Percentiles rank a stretch among this genome's conserved stretches.
phyloP scores from a whole-genome alignment of 30 jellyfish, hydroid and myxozoan species.

The Catostylus mosaicus region DNA sequence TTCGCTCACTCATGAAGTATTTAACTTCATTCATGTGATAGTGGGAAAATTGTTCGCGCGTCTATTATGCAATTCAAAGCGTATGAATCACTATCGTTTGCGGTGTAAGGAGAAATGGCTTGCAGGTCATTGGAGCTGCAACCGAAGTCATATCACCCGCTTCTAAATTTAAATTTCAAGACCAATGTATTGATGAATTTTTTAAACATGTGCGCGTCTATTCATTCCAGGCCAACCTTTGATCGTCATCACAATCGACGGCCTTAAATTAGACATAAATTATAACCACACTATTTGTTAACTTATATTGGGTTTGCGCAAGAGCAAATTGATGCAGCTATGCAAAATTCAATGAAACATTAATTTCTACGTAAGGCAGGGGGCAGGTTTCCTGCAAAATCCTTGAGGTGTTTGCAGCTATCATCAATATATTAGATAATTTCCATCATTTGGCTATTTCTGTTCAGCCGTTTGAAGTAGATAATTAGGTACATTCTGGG shows the following conservation, averaged over 20 bases:
- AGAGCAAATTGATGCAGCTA: neutral
- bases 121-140: neutral
- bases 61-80: conserved; percentile 11
- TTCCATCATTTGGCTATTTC: too few relatives aligned
- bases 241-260: neutral
- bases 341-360: neutral
- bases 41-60: conserved; percentile 47
- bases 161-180: conserved; percentile 24
- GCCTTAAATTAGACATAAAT: conserved; percentile 7
- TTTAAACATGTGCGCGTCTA: conserved; percentile 47
- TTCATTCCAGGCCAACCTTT: conserved; percentile 20
- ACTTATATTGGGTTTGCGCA: neutral
- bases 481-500: too few relatives aligned
- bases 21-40: conserved; percentile 18
- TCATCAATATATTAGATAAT: too few relatives aligned
- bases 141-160: neutral
- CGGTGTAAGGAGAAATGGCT: conserved; percentile 2
- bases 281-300: conserved; percentile 5
- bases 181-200: conserved; percentile 9
- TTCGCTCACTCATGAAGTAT: conserved; percentile 21
- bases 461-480: too few relatives aligned
- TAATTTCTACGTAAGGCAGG: neutral
- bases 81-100: neutral
- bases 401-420: too few relatives aligned
- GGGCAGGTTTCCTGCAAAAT: neutral